Base-by-base conservation (phyloP, 2,888 invertebrate species). In the Elegia similella region DNA sequence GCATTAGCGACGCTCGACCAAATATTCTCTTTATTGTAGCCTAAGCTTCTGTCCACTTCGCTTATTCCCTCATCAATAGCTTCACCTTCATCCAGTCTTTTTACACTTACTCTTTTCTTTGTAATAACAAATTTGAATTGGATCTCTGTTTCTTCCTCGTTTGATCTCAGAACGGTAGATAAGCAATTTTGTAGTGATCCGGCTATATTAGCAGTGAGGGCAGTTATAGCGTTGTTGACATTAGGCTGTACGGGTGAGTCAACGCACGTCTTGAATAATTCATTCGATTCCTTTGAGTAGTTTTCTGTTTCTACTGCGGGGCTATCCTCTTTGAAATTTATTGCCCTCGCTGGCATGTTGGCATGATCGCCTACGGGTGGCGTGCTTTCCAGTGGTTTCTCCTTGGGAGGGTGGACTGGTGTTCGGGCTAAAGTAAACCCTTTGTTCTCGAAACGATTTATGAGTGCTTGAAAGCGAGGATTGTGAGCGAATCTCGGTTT, bases 121-220 rank as follows among this genome's bases (percentile, higher is more conserved):
- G 86, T 86, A 62, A 91, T 88, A 6, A 86, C 80, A 67, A 91
- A 90, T 74, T 91, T 88, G 59, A 91, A 90, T 70, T 91, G 88
- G 67, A 91, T 86, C 68, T 91, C 90, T 0, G 90, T 90, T 65
- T 89, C 88, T 43, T 88, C 87, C 52, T 84, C 87, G 1, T 76
- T 80, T 0, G 86, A 76, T 64, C 73, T 77, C 52, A 91, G 63
- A 12, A 84, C 87, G 1, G 86, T 77, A 53, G 76, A 78, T 30
- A 91, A 68, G 56, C 90, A 90, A 29, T 78, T 83, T 63, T 91
- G 86, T 6, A 91, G 66, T 0, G 89, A 82, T 0, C 87, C 84
- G 38, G 87, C 88, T 43, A 90, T 83, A 59, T 86, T 90, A 16
- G 83, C 73, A 16, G 88, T 82, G 12, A 91, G 69, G 7, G 84